These are phyloP conservation scores for Mastacembelus armatus DNA, from an alignment of 2,797 vertebrate species.

Conservation along the genomic window DNA sequence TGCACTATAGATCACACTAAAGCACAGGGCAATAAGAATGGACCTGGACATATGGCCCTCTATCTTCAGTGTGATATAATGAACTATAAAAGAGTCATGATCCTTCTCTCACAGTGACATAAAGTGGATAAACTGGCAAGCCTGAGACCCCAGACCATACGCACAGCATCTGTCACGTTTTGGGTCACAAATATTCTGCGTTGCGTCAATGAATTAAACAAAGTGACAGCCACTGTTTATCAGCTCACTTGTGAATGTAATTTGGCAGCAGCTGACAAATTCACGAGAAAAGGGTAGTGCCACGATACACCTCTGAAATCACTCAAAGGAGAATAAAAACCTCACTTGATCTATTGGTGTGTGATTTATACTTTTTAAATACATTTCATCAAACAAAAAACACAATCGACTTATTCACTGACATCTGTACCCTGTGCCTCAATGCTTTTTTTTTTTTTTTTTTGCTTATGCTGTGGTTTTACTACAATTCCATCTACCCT, in stretches of 20 bases:
- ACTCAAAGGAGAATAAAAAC: neutral
- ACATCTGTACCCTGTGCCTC: conserved; percentile 3
- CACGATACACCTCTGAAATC: too few relatives aligned
- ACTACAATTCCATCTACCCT: conserved; percentile 64
- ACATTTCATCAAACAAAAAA: neutral
- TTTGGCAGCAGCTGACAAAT: conserved; percentile 20
- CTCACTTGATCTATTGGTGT: neutral
- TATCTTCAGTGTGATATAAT: conserved; percentile 51
- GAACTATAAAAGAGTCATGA: conserved; percentile 56
- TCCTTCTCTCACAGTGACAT: conserved; percentile 55
- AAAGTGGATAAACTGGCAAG: conserved; percentile 35
- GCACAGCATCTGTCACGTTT: conserved; percentile 25
- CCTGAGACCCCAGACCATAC: conserved; percentile 10
- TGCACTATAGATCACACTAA: conserved; percentile 49
- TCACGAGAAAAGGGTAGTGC: conserved; percentile 15
- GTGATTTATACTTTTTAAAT: neutral
- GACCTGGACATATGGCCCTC: conserved; percentile 32
- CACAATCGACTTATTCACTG: conserved; percentile 10
- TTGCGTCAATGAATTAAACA: conserved; percentile 20
- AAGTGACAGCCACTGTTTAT: conserved; percentile 9
- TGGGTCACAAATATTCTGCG: neutral
- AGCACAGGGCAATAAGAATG: conserved; percentile 21
- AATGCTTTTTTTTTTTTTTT: conserved; percentile 13
- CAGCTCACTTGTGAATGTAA: conserved; percentile 9
- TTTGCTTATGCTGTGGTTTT: conserved; percentile 58